A percentile compares a stretch with the other conserved stretches of the same genome.
These are phyloP conservation scores for Pandion haliaetus DNA, from an alignment of 2,113 vertebrate genomes.

Conservation along the genomic window DNA sequence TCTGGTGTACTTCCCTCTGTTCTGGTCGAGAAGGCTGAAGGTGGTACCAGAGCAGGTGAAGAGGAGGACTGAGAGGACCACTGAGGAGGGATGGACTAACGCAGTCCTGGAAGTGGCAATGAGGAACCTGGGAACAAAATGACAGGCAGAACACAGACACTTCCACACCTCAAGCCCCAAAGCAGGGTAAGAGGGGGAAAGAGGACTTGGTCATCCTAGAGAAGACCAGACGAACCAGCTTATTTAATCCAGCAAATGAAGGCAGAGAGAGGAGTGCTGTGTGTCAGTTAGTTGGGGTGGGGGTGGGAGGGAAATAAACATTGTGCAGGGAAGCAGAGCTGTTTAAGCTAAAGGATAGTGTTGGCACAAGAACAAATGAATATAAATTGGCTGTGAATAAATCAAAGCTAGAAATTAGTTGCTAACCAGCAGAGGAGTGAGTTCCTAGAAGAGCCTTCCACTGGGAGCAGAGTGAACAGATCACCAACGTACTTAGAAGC, in stretches of 20 bases:
- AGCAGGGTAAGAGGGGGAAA: not conserved
- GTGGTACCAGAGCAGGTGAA: not conserved
- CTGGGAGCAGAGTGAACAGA: not conserved
- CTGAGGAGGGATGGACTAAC: not conserved
- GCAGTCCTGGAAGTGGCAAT: not conserved
- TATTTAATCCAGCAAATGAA: not conserved
- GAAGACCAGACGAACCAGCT: not conserved
- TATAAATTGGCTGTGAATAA: constrained; percentile 39
- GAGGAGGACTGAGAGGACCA: not conserved
- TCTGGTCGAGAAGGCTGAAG: not conserved
- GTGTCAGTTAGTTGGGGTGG: not conserved
- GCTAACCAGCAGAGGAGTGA: constrained; percentile 15
- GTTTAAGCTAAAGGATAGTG: constrained; percentile 2
- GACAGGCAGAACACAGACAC: not conserved
- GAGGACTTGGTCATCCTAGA: not conserved
- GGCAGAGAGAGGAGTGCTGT: not conserved
- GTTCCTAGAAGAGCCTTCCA: not conserved
- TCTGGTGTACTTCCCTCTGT: not conserved
- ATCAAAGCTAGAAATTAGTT: constrained; percentile 14
- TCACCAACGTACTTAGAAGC: not conserved
- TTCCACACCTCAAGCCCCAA: not conserved
- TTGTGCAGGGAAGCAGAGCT: not conserved
- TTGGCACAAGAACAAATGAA: constrained; percentile 46
- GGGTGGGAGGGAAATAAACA: not conserved
- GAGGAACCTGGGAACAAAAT: not conserved